Conservation (phyloP, 2,113 vertebrate genomes). For the Phyllostomus hastatus region DNA sequence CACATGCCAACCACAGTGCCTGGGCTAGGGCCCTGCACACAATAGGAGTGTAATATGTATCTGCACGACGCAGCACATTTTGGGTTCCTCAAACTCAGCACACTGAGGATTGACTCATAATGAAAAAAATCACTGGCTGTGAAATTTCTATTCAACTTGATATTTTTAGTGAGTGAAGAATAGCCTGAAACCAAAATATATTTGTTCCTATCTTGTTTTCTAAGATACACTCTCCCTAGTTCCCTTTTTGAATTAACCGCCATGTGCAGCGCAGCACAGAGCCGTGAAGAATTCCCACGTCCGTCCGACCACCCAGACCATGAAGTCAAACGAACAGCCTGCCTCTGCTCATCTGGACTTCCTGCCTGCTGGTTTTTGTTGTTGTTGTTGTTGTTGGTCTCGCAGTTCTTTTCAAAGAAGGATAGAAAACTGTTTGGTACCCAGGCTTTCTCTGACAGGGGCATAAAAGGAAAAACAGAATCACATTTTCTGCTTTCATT, state of each 20-base stretch:
- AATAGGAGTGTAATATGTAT: not conserved
- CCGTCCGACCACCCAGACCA: not conserved
- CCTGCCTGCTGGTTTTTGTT: not conserved
- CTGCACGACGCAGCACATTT: not conserved
- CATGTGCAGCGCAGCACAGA: not conserved
- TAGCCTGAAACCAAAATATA: constrained; percentile 42
- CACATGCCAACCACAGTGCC: not conserved
- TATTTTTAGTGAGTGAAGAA: constrained; percentile 64
- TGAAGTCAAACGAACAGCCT: not conserved
- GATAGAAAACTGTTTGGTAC: not conserved
- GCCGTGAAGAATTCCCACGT: not conserved
- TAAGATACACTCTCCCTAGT: constrained; percentile 20
- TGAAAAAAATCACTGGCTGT: constrained; percentile 51
- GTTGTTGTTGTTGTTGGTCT: not conserved
- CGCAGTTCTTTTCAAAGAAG: not conserved
- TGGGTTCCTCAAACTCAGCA: constrained; percentile 9
- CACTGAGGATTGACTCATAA: constrained; percentile 20
- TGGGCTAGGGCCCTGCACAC: no score
- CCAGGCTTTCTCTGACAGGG: not conserved
- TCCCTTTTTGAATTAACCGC: constrained; percentile 48
- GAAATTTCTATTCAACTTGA: constrained; percentile 31
- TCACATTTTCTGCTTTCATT: not conserved
- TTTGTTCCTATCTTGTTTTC: constrained; percentile 56
- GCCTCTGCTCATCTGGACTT: not conserved
- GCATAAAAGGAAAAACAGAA: not conserved